A percentile compares a stretch with the other conserved stretches of the same genome.
These are phyloP conservation scores for Linurgus olivaceus DNA, from an alignment of 2,797 vertebrate genomes.

Conservation along the genomic window DNA sequence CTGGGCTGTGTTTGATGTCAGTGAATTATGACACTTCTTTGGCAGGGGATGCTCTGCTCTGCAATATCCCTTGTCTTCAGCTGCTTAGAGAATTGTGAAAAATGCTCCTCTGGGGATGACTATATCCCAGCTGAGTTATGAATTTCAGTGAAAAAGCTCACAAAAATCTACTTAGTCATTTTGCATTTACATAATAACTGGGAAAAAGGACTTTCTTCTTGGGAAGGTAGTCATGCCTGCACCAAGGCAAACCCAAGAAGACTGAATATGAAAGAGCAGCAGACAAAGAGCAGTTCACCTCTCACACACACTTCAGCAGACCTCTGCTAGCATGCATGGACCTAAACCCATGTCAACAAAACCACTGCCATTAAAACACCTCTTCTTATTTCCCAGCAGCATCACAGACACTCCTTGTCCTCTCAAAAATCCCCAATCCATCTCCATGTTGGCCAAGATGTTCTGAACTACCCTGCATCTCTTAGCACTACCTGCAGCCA, in stretches of 20 bases:
- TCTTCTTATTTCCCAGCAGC: not conserved
- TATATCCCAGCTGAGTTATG: not conserved
- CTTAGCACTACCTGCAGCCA: not conserved
- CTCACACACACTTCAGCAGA: not conserved
- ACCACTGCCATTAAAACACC: not conserved
- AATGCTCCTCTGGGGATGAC: not conserved
- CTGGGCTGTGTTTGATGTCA: slow-evolving; percentile 6
- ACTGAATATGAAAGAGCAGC: not conserved
- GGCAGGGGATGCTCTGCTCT: not conserved
- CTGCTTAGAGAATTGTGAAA: slow-evolving; percentile 4
- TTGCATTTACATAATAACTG: not conserved
- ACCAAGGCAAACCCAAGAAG: not conserved
- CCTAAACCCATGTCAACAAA: not conserved
- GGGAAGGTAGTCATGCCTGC: not conserved
- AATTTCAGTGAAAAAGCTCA: not conserved
- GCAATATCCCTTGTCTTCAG: not conserved
- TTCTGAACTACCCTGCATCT: not conserved
- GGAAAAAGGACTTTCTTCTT: not conserved
- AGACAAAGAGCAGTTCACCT: not conserved
- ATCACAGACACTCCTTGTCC: not conserved
- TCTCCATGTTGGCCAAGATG: not conserved
- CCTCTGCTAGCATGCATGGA: not conserved
- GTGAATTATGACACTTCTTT: not conserved
- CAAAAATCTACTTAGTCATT: not conserved
- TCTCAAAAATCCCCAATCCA: not conserved